Evolutionary conservation across 2,888 invertebrate genomes (phyloP).

Genomic region (Harpalus rubripes): DNA sequence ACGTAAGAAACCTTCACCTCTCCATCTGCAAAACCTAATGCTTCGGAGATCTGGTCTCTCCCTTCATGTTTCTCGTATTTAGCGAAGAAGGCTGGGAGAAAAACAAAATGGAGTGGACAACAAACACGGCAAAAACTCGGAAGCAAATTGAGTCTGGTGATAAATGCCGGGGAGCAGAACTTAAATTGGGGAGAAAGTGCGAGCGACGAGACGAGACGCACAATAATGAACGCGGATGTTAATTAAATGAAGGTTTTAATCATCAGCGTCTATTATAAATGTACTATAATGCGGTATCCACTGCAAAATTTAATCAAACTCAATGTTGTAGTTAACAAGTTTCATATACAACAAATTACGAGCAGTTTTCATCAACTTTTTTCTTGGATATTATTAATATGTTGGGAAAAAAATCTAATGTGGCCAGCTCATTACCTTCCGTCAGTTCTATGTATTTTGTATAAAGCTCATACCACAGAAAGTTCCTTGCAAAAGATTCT

Average conservation of each 20-base stretch:
- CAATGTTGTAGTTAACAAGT: slow-evolving; percentile 19
- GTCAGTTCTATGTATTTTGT: no score
- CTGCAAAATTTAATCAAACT: slow-evolving; percentile 4
- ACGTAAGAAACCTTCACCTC: slow-evolving; percentile 5
- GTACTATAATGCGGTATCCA: slow-evolving; percentile 26
- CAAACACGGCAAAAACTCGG: slow-evolving; percentile 57
- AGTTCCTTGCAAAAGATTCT: no score
- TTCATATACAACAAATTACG: background rate
- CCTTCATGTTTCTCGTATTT: slow-evolving; percentile 42
- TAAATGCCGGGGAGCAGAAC: slow-evolving; percentile 17
- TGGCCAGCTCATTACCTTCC: no score
- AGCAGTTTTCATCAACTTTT: no score
- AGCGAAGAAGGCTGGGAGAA: slow-evolving; percentile 13
- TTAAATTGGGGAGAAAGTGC: slow-evolving; percentile 34
- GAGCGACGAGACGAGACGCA: slow-evolving; percentile 10
- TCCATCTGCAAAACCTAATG: slow-evolving; percentile 16
- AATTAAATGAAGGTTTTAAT: slow-evolving; percentile 70
- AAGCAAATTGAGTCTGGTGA: slow-evolving; percentile 64
- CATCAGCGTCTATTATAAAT: slow-evolving; percentile 51
- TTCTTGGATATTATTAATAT: no score
- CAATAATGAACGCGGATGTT: slow-evolving; percentile 68
- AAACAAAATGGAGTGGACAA: slow-evolving; percentile 60
- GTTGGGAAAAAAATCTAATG: no score
- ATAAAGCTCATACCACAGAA: no score
- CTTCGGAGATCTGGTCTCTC: background rate